Evolutionary conservation across 2,888 invertebrate genomes (phyloP).

Genomic region (Biston stratarius): DNA sequence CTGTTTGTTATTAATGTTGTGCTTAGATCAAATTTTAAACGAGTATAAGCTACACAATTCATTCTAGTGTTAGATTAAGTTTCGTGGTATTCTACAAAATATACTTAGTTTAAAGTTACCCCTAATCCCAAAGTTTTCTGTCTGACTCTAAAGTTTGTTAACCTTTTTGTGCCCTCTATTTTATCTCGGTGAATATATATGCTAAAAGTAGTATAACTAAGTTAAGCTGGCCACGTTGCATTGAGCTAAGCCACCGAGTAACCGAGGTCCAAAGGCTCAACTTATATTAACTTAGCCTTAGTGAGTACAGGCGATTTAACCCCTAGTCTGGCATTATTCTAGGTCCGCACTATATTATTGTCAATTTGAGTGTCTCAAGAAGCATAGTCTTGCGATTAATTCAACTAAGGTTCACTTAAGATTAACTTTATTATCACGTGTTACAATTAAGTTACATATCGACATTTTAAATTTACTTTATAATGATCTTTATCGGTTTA

Average conservation of each 20-base stretch:
- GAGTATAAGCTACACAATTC: no score
- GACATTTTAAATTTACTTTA: no score
- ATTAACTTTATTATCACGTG: neutral
- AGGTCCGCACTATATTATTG: slow-evolving; percentile 15
- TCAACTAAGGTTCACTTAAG: slow-evolving; percentile 1
- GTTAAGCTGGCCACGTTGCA: slow-evolving; percentile 15
- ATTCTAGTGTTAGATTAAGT: no score
- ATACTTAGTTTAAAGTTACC: neutral
- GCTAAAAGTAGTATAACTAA: slow-evolving; percentile 4
- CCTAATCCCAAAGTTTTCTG: neutral
- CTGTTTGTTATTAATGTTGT: no score
- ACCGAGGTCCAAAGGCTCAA: slow-evolving; percentile 10
- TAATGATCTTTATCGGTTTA: no score
- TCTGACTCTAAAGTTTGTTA: neutral
- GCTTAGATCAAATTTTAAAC: no score
- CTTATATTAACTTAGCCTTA: slow-evolving; percentile 22
- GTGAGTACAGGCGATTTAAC: slow-evolving; percentile 15
- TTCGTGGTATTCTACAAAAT: neutral
- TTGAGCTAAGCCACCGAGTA: slow-evolving; percentile 17
- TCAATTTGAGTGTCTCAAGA: slow-evolving; percentile 1
- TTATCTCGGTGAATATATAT: slow-evolving; percentile 1
- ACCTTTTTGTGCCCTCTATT: neutral
- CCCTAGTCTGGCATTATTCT: slow-evolving; percentile 13
- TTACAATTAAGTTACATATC: no score
- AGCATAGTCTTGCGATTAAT: neutral